These are phyloP conservation scores for Alsophila aescularia DNA, from an alignment of 2,888 invertebrate species.

Conservation along the genomic window DNA sequence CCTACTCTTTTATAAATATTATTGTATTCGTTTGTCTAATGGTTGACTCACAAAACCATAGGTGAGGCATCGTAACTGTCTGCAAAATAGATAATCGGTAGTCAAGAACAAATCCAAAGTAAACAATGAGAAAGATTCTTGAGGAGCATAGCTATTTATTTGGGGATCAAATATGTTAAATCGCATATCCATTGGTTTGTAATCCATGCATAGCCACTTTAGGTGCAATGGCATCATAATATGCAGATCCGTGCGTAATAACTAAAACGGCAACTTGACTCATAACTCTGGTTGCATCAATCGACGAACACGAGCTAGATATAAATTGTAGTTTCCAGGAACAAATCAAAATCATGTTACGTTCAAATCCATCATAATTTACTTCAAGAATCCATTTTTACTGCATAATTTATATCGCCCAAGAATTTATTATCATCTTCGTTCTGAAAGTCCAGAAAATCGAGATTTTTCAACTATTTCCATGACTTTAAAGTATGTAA, in stretches of 20 bases:
- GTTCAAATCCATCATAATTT: constrained; percentile 8
- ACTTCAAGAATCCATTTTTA: background rate
- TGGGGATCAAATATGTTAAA: background rate
- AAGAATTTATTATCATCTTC: background rate
- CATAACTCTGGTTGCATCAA: constrained; percentile 44
- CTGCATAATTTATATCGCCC: background rate
- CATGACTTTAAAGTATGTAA: background rate
- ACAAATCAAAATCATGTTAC: constrained; percentile 20
- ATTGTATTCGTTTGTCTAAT: constrained; percentile 9
- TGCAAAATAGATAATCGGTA: background rate
- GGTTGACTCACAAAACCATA: background rate
- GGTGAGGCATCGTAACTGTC: background rate
- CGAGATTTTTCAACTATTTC: background rate
- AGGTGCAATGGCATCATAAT: constrained; percentile 37
- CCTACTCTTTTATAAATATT: constrained; percentile 35
- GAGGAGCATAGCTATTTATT: background rate
- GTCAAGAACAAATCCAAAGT: background rate
- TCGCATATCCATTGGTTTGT: background rate
- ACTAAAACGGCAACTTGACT: constrained; percentile 51
- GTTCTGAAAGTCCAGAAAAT: background rate
- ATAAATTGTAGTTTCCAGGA: constrained; percentile 24
- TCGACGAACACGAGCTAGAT: constrained; percentile 40
- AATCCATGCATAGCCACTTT: constrained; percentile 18
- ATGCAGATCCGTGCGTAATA: constrained; percentile 34
- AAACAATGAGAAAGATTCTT: background rate